Percentiles rank a stretch among this genome's conserved stretches.
Conservation (phyloP, 1,140 invertebrate species). For the Pogonognathellus flavescens region DNA sequence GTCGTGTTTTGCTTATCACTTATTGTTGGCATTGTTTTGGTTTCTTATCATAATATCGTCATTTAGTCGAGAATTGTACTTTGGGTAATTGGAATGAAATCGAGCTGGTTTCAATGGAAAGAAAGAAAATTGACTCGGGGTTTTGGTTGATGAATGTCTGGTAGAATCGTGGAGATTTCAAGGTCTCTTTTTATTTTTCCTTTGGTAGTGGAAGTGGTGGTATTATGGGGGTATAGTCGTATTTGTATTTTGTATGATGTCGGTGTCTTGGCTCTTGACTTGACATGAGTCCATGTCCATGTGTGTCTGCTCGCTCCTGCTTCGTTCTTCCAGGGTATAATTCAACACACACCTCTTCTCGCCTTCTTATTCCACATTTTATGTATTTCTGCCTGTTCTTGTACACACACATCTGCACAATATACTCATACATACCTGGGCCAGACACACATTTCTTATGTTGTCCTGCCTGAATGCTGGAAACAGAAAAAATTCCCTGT, state of each 20-base stretch:
- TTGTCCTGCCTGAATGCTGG: not conserved
- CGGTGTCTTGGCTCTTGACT: slow-evolving; percentile 12
- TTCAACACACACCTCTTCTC: not conserved
- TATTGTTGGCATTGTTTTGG: too few species aligned
- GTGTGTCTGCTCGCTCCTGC: not conserved
- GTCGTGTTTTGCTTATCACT: too few species aligned
- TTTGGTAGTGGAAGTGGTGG: not conserved
- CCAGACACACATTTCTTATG: not conserved
- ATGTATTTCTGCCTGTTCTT: too few species aligned
- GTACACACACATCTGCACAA: too few species aligned
- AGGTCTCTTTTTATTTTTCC: slow-evolving; percentile 42
- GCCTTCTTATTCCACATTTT: too few species aligned
- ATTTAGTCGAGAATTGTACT: slow-evolving; percentile 1
- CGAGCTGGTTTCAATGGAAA: slow-evolving; percentile 16
- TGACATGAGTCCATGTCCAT: slow-evolving; percentile 28
- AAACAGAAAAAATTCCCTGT: slow-evolving; percentile 6
- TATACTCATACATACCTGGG: too few species aligned
- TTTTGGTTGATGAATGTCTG: slow-evolving; percentile 35
- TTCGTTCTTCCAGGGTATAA: slow-evolving; percentile 1
- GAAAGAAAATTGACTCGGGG: not conserved
- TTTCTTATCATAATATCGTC: too few species aligned
- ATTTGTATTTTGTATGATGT: not conserved
- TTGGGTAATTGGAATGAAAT: slow-evolving; percentile 47
- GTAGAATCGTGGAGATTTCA: slow-evolving; percentile 37
- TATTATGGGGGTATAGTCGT: too few species aligned